These are phyloP conservation scores for Takifugu bimaculatus DNA, from an alignment of 2,113 vertebrate genomes.

Conservation along the genomic window DNA sequence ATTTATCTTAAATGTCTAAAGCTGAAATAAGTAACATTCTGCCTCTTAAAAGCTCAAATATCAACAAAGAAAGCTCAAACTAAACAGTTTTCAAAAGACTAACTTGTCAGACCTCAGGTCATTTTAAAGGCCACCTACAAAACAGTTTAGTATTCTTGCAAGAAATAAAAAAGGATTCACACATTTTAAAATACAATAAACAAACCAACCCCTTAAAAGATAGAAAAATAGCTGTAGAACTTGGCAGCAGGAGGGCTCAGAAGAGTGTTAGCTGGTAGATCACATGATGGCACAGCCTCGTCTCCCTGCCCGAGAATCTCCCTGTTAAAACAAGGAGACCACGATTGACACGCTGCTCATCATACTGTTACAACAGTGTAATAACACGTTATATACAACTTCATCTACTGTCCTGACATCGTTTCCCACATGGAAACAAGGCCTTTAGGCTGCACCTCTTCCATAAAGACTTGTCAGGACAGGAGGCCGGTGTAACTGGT, in stretches of 20 bases:
- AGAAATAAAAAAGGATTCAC: slow-evolving; percentile 8
- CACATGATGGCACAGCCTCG: slow-evolving; percentile 84
- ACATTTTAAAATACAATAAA: slow-evolving; percentile 37
- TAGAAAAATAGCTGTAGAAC: slow-evolving; percentile 14
- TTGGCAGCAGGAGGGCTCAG: no score
- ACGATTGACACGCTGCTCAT: no score
- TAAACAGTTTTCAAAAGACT: background rate
- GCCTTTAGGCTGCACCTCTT: no score
- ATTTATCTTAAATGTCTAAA: no score
- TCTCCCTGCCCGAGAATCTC: slow-evolving; percentile 49
- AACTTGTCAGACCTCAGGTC: no score
- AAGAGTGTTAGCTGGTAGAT: slow-evolving; percentile 34
- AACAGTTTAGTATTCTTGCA: background rate
- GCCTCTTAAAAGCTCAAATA: background rate
- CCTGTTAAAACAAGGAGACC: slow-evolving; percentile 61
- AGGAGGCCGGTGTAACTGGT: no score
- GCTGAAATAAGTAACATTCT: no score
- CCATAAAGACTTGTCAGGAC: no score
- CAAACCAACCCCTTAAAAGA: slow-evolving; percentile 47
- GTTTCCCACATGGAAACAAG: no score
- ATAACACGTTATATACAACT: no score
- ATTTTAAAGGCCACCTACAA: background rate
- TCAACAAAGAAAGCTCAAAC: slow-evolving; percentile 7
- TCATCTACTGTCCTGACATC: no score
- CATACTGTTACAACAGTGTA: no score